Evolutionary conservation across 2,888 invertebrate genomes (phyloP), one percentile per base, ranked within the genome.

Genomic region (Archips xylosteana): DNA sequence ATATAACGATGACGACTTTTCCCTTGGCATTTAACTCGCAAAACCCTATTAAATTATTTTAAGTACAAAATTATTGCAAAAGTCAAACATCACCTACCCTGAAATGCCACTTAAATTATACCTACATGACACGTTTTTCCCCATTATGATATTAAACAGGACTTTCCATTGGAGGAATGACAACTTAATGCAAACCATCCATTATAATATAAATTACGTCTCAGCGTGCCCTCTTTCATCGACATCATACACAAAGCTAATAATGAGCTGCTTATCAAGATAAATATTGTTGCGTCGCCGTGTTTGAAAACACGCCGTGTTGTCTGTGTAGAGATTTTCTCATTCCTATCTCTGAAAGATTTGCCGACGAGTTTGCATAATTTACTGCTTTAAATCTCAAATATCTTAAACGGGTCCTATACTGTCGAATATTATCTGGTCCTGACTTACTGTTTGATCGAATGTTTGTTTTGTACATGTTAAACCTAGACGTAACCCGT

Each of bases 211-310:
- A 32, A 32, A 57, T 57, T 57, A 57, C 57, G 57, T 12, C 57
- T 32, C 57, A 12, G n/a, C 12, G 32, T 51, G 57, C 57, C 57
- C 32, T 54, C 9, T 57, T 57, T 32, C 57, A 12, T 12, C 57
- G 57, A 57, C 57, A 32, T 10, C 57, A 32, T 32, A 57, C 57
- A 32, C 57, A 57, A 32, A 57, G 10, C 57, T 59, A 42, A 54
- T 65, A 49, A 64, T 49, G 36, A 49, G n/a, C 45, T 13, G 47
- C 49, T 64, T 64, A 64, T 64, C 36, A 36, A 64, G 64, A 15
- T 15, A 49, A 64, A 49, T 51, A 64, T 51, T 36, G 64, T 36
- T 34, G 23, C 47, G 51, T 49, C 49, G 64, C 36, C 49, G 36
- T 49, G 64, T 64, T 64, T 64, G 45, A 64, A 47, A 32, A 64